phyloP scores from a whole-genome alignment of 2,797 vertebrate species.

The Sebastes kiyomatsui region DNA sequence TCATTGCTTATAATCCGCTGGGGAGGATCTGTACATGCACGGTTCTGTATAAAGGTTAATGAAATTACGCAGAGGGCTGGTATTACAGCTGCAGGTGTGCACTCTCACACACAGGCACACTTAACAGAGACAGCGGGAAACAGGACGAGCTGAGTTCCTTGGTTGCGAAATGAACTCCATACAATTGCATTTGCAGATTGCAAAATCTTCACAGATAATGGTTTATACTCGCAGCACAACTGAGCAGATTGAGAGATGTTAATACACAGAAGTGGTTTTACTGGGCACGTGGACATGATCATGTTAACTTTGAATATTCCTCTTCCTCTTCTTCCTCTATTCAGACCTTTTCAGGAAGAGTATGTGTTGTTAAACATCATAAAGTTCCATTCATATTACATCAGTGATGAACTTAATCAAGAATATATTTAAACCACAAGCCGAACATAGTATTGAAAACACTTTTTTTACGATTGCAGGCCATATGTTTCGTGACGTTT shows the following conservation, averaged over 20 bases:
- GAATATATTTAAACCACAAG: not conserved
- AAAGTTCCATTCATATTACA: not conserved
- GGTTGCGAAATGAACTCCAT: not conserved
- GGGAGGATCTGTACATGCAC: slow-evolving; percentile 68
- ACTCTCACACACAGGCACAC: slow-evolving; percentile 23
- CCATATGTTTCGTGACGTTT: accelerated
- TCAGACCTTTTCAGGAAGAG: not conserved
- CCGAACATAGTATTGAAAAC: not conserved
- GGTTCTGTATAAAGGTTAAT: slow-evolving; percentile 76
- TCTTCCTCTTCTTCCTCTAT: not conserved
- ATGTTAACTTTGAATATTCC: not conserved
- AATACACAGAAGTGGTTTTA: not conserved
- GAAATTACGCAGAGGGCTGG: slow-evolving; percentile 65
- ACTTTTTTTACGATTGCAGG: not conserved
- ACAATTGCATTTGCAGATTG: not conserved
- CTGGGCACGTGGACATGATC: not conserved
- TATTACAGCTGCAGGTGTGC: slow-evolving; percentile 57
- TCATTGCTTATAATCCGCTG: slow-evolving; percentile 48
- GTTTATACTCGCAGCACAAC: not conserved
- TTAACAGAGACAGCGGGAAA: slow-evolving; percentile 10
- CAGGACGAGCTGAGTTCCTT: not conserved
- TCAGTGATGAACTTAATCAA: not conserved
- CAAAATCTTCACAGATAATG: not conserved
- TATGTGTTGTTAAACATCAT: not conserved
- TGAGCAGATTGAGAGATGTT: not conserved